Evolutionary conservation across 2,797 vertebrate genomes (phyloP).

Genomic region (Lutjanus campechanus): DNA sequence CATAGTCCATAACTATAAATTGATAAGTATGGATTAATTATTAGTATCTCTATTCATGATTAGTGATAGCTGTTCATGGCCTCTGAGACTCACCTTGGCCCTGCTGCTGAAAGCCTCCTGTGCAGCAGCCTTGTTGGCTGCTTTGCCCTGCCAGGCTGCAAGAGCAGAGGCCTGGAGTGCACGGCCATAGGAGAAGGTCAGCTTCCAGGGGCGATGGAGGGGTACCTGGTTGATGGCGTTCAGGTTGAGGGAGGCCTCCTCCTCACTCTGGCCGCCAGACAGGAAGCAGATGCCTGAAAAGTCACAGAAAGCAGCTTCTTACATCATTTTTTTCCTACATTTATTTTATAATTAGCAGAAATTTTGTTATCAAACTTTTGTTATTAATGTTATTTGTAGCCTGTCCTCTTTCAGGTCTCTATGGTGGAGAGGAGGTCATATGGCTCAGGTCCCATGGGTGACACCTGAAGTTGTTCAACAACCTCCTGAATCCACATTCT

Average conservation of each 20-base stretch:
- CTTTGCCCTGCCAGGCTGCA: slow-evolving; percentile 92
- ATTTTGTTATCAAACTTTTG: no score
- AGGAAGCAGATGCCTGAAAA: slow-evolving; percentile 95
- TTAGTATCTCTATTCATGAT: neutral
- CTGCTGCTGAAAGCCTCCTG: slow-evolving; percentile 92
- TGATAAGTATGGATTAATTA: slow-evolving; percentile 9
- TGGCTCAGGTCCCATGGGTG: no score
- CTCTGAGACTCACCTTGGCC: slow-evolving; percentile 86
- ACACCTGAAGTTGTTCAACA: no score
- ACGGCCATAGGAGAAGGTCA: slow-evolving; percentile 96
- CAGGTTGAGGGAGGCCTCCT: slow-evolving; percentile 95
- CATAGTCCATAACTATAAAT: slow-evolving; percentile 3
- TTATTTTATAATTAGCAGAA: no score
- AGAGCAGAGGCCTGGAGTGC: slow-evolving; percentile 97
- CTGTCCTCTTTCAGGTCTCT: no score
- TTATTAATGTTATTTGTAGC: no score
- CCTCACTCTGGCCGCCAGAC: slow-evolving; percentile 98
- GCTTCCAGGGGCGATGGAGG: slow-evolving; percentile 93
- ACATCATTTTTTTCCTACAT: neutral
- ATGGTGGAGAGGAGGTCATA: no score
- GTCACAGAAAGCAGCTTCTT: neutral
- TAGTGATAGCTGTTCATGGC: neutral
- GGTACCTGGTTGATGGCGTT: slow-evolving; percentile 95
- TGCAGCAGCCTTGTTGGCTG: slow-evolving; percentile 90
- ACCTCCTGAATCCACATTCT: no score